phyloP scores from a whole-genome alignment of 2,888 invertebrate species.

The Patella ulyssiponensis region DNA sequence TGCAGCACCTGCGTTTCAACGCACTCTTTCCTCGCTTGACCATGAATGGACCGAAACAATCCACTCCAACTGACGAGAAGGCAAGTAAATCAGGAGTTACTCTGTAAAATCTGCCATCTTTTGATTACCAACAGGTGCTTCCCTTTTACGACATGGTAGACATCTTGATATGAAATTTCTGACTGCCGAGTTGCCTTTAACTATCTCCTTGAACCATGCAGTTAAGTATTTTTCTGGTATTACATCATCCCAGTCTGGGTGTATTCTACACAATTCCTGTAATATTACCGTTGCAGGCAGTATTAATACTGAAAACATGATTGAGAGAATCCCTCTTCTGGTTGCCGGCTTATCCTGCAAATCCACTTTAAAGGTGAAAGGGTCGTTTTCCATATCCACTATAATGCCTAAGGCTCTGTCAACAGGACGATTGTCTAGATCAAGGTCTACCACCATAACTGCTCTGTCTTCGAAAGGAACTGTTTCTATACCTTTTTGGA shows the following conservation, averaged over 20 bases:
- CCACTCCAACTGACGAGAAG: conserved; percentile 27
- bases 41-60: conserved; percentile 30
- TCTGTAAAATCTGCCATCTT: neutral
- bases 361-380: conserved; percentile 13
- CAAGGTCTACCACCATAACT: conserved; percentile 1
- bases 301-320: conserved; percentile 12
- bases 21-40: conserved; percentile 23
- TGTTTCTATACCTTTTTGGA: conserved; percentile 17
- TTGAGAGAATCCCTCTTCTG: conserved; percentile 16
- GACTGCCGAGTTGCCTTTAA: neutral
- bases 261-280: conserved; percentile 13
- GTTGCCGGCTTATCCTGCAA: neutral
- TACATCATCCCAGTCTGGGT: conserved; percentile 22
- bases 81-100: conserved; percentile 4
- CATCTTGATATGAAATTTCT: neutral
- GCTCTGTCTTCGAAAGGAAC: conserved; percentile 25
- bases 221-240: conserved; percentile 9
- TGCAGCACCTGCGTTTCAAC: conserved; percentile 31
- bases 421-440: conserved; percentile 15
- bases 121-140: neutral
- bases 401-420: conserved; percentile 26
- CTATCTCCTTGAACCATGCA: conserved; percentile 15
- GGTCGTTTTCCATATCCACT: conserved; percentile 20
- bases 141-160: neutral
- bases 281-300: neutral